Percentiles rank a stretch among this genome's conserved stretches.
phyloP scores from a whole-genome alignment of 2,888 invertebrate species.

The Mycalesis mineus region DNA sequence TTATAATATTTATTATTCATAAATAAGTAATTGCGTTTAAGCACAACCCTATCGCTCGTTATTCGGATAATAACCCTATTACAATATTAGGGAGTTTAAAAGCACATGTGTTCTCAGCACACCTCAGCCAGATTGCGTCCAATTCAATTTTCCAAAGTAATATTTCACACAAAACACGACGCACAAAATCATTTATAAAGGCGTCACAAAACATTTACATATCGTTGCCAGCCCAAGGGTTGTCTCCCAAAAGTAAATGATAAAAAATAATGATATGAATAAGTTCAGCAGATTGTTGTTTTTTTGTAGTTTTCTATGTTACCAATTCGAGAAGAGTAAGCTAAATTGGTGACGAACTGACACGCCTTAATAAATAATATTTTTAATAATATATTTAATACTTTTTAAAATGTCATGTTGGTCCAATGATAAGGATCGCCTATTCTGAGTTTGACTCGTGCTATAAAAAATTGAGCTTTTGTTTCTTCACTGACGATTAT shows the following conservation, averaged over 20 bases:
- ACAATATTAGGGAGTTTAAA: slow-evolving; percentile 41
- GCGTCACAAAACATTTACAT: slow-evolving; percentile 49
- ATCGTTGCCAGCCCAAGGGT: slow-evolving; percentile 37
- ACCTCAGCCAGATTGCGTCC: slow-evolving; percentile 61
- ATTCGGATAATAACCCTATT: slow-evolving; percentile 40
- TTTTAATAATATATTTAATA: no score
- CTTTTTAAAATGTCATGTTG: no score
- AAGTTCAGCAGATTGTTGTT: no score
- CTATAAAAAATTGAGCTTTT: no score
- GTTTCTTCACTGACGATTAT: no score
- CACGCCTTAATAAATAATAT: no score
- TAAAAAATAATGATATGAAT: no score
- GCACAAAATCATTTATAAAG: slow-evolving; percentile 73
- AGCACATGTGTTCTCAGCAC: slow-evolving; percentile 52
- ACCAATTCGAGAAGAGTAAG: no score
- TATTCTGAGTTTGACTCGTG: no score
- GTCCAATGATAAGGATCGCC: no score
- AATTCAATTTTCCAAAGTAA: slow-evolving; percentile 71
- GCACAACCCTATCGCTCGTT: slow-evolving; percentile 21
- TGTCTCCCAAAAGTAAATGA: slow-evolving; percentile 23
- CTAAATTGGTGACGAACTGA: no score
- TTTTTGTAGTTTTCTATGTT: no score
- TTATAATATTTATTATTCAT: neutral
- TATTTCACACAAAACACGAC: slow-evolving; percentile 69
- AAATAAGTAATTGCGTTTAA: slow-evolving; percentile 1